Evolutionary conservation across 2,888 invertebrate species (phyloP), one percentile per base, ranked within the genome.

Genomic region (Trissolcus japonicus): DNA sequence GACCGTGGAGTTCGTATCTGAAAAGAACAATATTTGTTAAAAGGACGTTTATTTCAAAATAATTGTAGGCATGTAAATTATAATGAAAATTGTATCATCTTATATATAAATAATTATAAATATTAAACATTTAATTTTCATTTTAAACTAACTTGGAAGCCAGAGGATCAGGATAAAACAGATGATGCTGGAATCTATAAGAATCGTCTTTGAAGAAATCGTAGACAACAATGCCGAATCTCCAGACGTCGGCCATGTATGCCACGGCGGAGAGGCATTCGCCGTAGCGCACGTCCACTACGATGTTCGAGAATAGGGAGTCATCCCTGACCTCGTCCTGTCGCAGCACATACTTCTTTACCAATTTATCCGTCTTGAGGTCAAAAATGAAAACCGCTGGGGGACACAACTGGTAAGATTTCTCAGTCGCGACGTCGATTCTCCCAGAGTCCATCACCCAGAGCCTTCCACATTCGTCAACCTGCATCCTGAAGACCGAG

Each of bases 371-470:
- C 0, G 92, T 94, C 21, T 89, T 86, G 21, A 96, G 89, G 83
- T 96, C 93, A 84, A 94, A 95, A 7, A 94, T 92, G 6, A 94
- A 91, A 57, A 95, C 91, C 81, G 94, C 93, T 0, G 95, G 95
- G 0, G 94, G 93, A 82, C 95, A 95, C 16, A 93, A 88, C 85
- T 94, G 94, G 76, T 92, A 92, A 0, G 94, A 91, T 61, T 90
- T 90, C n/a, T 92, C 91, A 14, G 93, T 93, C 6, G 51, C 50
- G 1, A 90, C 82, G 82, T 95, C 92, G 3, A 94, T 92, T 84
- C 94, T 93, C 0, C 96, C 96, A 0, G 95, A 94, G 87, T 96
- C 95, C 72, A 96, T 89, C 0, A 95, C 92, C 95, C 95, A 96
- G 4, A 96, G 90, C 46, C 95, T 91, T 56, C 93, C 93, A 80